These are phyloP conservation scores for Peromyscus aztecus DNA, from an alignment of 2,797 vertebrate genomes.

Conservation along the genomic window DNA sequence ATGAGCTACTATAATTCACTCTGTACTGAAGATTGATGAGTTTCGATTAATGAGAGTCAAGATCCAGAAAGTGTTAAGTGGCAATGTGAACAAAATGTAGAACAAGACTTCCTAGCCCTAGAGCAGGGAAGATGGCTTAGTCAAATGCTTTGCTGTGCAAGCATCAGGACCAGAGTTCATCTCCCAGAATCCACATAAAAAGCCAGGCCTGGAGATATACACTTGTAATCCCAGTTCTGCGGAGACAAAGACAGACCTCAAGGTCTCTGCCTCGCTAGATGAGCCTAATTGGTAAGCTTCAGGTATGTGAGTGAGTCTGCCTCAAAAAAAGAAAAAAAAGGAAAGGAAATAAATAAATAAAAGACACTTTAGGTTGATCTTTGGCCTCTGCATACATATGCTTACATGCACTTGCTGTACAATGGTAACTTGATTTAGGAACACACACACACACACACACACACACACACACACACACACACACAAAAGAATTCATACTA, in stretches of 20 bases:
- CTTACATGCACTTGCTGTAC: too few species aligned
- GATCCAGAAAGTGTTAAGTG: neutral
- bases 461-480: too few species aligned
- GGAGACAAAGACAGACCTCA: neutral
- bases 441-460: too few species aligned
- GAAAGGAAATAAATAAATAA: neutral
- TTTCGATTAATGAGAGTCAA: neutral
- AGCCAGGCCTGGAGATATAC: rapidly evolving
- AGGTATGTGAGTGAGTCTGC: neutral
- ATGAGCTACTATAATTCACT: neutral
- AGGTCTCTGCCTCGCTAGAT: neutral
- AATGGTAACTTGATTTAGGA: too few species aligned
- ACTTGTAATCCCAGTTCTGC: neutral
- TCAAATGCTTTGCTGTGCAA: neutral
- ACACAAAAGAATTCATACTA: neutral
- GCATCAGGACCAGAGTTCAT: neutral
- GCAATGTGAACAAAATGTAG: neutral
- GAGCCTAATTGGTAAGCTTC: too few species aligned
- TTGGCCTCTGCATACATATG: neutral
- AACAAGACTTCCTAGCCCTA: too few species aligned
- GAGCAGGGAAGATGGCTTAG: neutral
- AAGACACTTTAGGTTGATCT: neutral
- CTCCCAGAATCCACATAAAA: neutral
- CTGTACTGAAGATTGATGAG: neutral
- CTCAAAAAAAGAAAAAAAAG: neutral